Conservation (phyloP, 2,113 vertebrate species). For the Nesoenas mayeri region DNA sequence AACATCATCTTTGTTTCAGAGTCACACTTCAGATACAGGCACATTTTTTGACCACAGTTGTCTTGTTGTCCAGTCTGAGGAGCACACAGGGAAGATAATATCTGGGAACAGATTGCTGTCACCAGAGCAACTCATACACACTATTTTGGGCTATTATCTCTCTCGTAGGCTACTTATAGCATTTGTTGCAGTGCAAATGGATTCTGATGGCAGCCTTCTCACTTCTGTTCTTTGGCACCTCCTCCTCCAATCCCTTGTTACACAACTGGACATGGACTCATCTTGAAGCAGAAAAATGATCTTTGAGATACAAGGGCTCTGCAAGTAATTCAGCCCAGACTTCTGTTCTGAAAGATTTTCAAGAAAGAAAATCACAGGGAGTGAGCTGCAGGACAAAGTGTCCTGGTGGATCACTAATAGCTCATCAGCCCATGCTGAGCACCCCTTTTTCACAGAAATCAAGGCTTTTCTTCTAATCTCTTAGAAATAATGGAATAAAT, state of each 20-base stretch:
- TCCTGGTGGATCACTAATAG: background rate
- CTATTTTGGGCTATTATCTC: background rate
- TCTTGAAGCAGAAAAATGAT: background rate
- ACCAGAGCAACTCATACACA: background rate
- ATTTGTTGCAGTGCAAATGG: background rate
- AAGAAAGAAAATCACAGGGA: background rate
- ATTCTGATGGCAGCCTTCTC: background rate
- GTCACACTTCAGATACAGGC: background rate
- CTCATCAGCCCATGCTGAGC: background rate
- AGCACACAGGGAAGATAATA: background rate
- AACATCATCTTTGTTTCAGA: background rate
- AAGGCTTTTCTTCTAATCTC: background rate
- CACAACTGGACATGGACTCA: background rate
- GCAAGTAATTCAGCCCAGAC: background rate
- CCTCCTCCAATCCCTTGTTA: background rate
- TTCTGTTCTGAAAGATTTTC: background rate
- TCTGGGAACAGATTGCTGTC: background rate
- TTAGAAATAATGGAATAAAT: background rate
- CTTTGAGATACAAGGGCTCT: background rate
- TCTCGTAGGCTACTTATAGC: background rate
- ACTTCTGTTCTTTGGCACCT: background rate
- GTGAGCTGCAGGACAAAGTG: background rate
- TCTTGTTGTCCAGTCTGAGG: background rate
- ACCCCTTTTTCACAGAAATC: background rate
- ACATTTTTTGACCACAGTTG: background rate